A percentile compares a stretch with the other conserved stretches of the same genome.
phyloP scores from a whole-genome alignment of 2,113 vertebrate species.

The Salvator merianae region DNA sequence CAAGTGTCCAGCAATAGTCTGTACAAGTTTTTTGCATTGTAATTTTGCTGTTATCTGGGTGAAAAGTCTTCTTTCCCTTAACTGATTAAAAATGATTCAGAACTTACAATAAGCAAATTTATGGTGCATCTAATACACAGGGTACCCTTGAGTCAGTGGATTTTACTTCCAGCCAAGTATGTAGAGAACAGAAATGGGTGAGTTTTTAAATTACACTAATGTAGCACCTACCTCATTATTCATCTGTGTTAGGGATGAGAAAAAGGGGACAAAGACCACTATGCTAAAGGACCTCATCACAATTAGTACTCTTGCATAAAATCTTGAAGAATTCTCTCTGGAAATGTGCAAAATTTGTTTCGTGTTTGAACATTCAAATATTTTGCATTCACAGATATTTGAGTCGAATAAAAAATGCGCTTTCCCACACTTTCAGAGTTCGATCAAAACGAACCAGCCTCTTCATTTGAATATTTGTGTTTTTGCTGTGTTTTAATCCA shows the following conservation, averaged over 20 bases:
- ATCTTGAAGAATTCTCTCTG: too few species aligned
- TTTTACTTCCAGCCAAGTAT: background rate
- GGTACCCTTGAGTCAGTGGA: background rate
- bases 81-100: background rate
- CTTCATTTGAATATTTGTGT: too few species aligned
- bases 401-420: too few species aligned
- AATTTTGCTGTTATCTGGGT: background rate
- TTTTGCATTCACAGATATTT: too few species aligned
- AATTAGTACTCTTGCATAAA: background rate
- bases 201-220: background rate
- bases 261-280: background rate
- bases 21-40: too few species aligned
- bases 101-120: background rate
- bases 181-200: background rate
- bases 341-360: too few species aligned
- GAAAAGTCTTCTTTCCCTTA: background rate
- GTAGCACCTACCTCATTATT: background rate
- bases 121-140: background rate
- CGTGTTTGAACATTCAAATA: too few species aligned
- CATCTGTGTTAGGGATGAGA: background rate
- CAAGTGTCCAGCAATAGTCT: background rate
- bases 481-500: too few species aligned
- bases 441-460: too few species aligned
- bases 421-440: too few species aligned
- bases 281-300: background rate